These are phyloP conservation scores for Episyrphus balteatus DNA, from an alignment of 1,140 invertebrate species.

Conservation along the genomic window DNA sequence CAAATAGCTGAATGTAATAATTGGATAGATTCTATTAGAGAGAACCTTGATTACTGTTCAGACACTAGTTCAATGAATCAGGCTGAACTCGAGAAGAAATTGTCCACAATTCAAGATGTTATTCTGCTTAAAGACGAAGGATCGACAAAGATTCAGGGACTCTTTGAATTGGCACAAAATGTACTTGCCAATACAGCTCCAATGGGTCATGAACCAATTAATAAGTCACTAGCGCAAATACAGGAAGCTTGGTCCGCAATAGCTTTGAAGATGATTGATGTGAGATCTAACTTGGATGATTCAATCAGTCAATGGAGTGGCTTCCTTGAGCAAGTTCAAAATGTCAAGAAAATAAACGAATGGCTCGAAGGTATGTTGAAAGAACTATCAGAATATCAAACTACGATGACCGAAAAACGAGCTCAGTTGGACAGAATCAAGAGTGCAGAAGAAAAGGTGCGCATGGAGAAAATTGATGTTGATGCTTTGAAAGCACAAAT, in stretches of 20 bases:
- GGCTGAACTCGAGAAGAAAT: constrained; percentile 74
- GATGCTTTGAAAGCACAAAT: constrained; percentile 78
- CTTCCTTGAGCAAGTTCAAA: constrained; percentile 76
- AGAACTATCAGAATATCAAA: constrained; percentile 64
- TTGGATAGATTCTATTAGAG: constrained; percentile 76
- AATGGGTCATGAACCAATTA: constrained; percentile 73
- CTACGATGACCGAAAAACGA: constrained; percentile 73
- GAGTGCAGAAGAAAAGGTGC: constrained; percentile 74
- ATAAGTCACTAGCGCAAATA: constrained; percentile 66
- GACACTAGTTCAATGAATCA: constrained; percentile 70
- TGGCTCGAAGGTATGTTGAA: constrained; percentile 60
- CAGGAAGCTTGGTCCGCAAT: constrained; percentile 85
- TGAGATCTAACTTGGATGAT: constrained; percentile 78
- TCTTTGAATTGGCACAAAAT: constrained; percentile 79
- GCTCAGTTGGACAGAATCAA: constrained; percentile 76
- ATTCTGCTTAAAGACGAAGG: constrained; percentile 84
- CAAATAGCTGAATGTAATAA: constrained; percentile 65
- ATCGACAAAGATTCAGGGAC: constrained; percentile 71
- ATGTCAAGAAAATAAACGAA: constrained; percentile 69
- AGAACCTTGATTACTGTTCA: constrained; percentile 73
- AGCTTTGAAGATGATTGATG: constrained; percentile 79
- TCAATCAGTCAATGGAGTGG: constrained; percentile 82
- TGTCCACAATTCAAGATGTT: constrained; percentile 75
- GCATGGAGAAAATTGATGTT: constrained; percentile 86
- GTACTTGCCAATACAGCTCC: constrained; percentile 89